Evolutionary conservation across 2,797 vertebrate species (phyloP).

Genomic region (Epinephelus coioides): DNA sequence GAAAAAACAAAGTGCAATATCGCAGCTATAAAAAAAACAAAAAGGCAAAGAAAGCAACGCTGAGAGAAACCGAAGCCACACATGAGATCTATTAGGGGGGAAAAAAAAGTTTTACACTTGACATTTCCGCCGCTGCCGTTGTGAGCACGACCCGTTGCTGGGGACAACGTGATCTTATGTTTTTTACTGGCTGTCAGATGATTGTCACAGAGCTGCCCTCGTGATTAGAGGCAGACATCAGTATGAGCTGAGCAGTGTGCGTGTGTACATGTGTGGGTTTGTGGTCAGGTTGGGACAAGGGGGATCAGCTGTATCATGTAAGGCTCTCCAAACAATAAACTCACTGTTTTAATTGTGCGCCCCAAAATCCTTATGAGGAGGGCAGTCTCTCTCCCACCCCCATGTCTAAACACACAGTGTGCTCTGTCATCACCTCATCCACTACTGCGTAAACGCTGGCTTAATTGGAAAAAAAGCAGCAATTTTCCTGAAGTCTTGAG

Average conservation of each 20-base stretch:
- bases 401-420: slow-evolving; percentile 68
- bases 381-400: slow-evolving; percentile 55
- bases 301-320: slow-evolving; percentile 72
- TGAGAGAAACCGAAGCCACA: slow-evolving; percentile 61
- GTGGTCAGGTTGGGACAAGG: slow-evolving; percentile 43
- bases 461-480: slow-evolving; percentile 73
- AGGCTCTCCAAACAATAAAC: slow-evolving; percentile 80
- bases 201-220: slow-evolving; percentile 50
- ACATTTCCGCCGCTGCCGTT: slow-evolving; percentile 60
- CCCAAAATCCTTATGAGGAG: slow-evolving; percentile 73
- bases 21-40: slow-evolving; percentile 32
- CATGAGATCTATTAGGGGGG: slow-evolving; percentile 63
- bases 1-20: slow-evolving; percentile 8
- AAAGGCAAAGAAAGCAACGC: slow-evolving; percentile 28
- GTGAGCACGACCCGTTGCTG: slow-evolving; percentile 32
- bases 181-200: slow-evolving; percentile 43
- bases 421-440: slow-evolving; percentile 79
- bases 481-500: slow-evolving; percentile 53
- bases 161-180: slow-evolving; percentile 33
- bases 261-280: slow-evolving; percentile 29
- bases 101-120: slow-evolving; percentile 57
- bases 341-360: slow-evolving; percentile 80
- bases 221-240: slow-evolving; percentile 35
- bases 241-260: slow-evolving; percentile 18
- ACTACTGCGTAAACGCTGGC: slow-evolving; percentile 63